Evolutionary conservation across 2,113 vertebrate genomes (phyloP), one percentile per base, ranked within the genome.

Genomic region (Smithornis capensis): DNA sequence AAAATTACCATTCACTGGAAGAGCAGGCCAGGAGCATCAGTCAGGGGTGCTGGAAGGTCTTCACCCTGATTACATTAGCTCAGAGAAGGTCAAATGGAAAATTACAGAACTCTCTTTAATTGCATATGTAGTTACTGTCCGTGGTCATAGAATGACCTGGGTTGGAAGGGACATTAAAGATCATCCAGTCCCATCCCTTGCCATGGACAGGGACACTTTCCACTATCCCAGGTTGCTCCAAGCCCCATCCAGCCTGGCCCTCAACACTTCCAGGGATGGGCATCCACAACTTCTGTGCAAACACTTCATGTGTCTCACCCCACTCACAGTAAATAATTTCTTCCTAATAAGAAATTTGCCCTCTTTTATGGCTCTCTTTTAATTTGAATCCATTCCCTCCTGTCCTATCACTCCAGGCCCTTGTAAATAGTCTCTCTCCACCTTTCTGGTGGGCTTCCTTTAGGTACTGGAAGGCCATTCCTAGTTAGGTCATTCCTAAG

Each of bases 81-180:
- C 74, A 86, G 75, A 55, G 94, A 94, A 96, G 89, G 95, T 91
- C 90, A 94, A 56, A 84, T 33, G 33, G 69, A 93, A 83, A 95
- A 64, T 37, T 86, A 42, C 69, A 68, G 21, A 57, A 19, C 95
- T 86, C 49, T 90, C n/a, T 68, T 96, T 90, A 92, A 93, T 79
- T 95, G 92, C 76, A 50, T 69, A 89, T 90, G 68, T 62, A 82
- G 56, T 55, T 94, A 47, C 76, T 64, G 73, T 87, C 95, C 78
- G 89, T 0, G 0, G 47, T 55, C 38, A 21, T 6, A 14, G 60
- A 63, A 42, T 63, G 38, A 29, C 19, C 40, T 63, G 60, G 60
- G 27, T 63, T 63, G 60, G 60, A 63, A 63, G 38, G 38, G 38
- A 63, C 17, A 37, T 21, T 14, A 63, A 40, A 40, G 12, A 63